Percentiles rank a stretch among this genome's conserved stretches.
Conservation (phyloP, 2,888 invertebrate species). For the Cylindroiulus punctatus region DNA sequence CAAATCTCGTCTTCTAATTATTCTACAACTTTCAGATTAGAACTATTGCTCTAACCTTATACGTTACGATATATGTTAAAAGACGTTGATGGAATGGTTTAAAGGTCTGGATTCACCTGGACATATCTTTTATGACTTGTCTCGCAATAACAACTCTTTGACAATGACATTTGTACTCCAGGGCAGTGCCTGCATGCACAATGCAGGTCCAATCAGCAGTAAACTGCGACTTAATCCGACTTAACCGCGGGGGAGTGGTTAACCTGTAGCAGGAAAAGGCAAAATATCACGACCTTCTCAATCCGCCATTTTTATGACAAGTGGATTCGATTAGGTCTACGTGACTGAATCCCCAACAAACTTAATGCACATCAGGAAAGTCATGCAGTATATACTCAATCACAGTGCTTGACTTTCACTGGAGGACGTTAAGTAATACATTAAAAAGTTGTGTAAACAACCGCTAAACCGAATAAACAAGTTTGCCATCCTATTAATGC, state of each 20-base stretch:
- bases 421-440: background rate
- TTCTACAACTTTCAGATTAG: too few species aligned
- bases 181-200: too few species aligned
- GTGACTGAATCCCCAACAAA: background rate
- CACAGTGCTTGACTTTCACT: background rate
- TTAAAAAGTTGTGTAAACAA: background rate
- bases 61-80: too few species aligned
- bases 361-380: background rate
- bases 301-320: background rate
- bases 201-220: too few species aligned
- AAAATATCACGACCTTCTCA: background rate
- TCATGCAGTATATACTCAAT: background rate
- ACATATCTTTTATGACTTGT: too few species aligned
- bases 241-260: background rate
- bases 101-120: too few species aligned
- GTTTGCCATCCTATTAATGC: background rate
- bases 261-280: constrained; percentile 3
- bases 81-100: too few species aligned
- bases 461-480: background rate
- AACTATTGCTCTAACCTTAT: too few species aligned
- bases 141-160: too few species aligned
- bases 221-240: background rate
- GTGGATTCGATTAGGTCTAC: background rate
- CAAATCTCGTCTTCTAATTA: too few species aligned
- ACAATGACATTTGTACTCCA: too few species aligned